phyloP scores from a whole-genome alignment of 2,797 vertebrate genomes.

The Syngnathus acus region DNA sequence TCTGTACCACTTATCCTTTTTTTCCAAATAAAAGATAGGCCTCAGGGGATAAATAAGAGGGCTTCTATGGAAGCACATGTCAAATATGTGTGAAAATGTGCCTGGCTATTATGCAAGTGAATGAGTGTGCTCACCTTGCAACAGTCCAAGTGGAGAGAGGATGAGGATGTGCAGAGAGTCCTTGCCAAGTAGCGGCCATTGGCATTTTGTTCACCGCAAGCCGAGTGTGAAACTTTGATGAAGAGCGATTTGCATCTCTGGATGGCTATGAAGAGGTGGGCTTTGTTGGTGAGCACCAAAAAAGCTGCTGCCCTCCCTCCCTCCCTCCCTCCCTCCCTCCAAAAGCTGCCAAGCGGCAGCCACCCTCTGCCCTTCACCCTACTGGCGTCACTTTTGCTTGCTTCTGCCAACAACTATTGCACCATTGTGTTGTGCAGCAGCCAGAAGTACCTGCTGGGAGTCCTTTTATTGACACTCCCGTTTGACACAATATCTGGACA shows the following conservation, averaged over 20 bases:
- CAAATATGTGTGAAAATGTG: conserved; percentile 24
- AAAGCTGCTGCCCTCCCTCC: conserved; percentile 49
- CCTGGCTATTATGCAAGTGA: conserved; percentile 9
- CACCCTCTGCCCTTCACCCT: conserved; percentile 52
- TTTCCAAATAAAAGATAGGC: conserved; percentile 1
- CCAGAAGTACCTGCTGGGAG: conserved; percentile 63
- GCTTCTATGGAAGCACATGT: conserved; percentile 16
- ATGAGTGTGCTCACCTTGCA: conserved; percentile 45
- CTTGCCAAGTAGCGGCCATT: conserved; percentile 41
- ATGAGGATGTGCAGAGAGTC: conserved; percentile 38
- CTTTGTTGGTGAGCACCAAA: conserved; percentile 61
- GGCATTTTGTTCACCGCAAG: conserved; percentile 62
- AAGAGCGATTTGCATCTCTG: conserved; percentile 68
- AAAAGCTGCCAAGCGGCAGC: conserved; percentile 28
- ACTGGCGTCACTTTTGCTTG: conserved; percentile 38
- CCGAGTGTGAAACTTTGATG: conserved; percentile 69
- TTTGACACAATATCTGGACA: background rate
- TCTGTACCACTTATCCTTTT: background rate
- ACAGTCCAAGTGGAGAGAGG: conserved; percentile 40
- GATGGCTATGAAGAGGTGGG: conserved; percentile 60
- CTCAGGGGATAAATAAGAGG: conserved; percentile 11
- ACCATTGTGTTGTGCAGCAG: conserved; percentile 54
- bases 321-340: conserved; percentile 42
- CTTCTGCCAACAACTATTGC: conserved; percentile 42
- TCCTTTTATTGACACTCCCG: conserved; percentile 34